Conservation (phyloP, 53 echinoderm and acorn worm genomes). For the Stichopus horrens region DNA sequence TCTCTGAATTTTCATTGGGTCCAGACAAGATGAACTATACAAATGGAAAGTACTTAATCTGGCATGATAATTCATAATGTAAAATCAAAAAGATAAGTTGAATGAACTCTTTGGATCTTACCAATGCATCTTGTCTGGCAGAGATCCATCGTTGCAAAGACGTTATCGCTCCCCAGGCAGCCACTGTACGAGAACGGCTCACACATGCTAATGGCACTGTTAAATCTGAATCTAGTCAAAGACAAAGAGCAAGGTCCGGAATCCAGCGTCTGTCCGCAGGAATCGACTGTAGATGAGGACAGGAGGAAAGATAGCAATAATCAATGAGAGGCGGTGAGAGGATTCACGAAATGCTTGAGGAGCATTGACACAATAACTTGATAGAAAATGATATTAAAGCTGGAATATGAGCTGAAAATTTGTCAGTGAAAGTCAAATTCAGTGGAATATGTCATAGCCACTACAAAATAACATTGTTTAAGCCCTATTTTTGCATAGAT, state of each 20-base stretch:
- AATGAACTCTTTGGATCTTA: not conserved
- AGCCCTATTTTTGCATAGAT: too few relatives aligned
- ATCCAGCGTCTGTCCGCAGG: not conserved
- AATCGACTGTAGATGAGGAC: not conserved
- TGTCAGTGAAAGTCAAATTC: too few relatives aligned
- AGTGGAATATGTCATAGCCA: too few relatives aligned
- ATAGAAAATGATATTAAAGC: not conserved
- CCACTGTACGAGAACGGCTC: not conserved
- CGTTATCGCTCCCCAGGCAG: conserved; percentile 12
- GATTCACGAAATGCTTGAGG: not conserved
- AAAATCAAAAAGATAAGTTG: not conserved
- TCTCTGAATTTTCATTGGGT: too few relatives aligned
- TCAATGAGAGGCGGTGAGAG: not conserved
- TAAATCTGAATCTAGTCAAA: not conserved
- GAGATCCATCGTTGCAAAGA: not conserved
- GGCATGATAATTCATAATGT: not conserved
- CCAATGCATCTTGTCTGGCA: conserved; percentile 16
- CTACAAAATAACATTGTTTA: too few relatives aligned
- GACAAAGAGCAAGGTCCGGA: not conserved
- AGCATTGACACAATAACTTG: not conserved
- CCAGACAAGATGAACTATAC: too few relatives aligned
- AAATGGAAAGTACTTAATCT: too few relatives aligned
- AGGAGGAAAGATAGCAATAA: not conserved
- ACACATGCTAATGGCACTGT: not conserved
- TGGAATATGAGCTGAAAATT: too few relatives aligned